Evolutionary conservation across 2,888 invertebrate species (phyloP).

Genomic region (Lycocerus yunnanus): DNA sequence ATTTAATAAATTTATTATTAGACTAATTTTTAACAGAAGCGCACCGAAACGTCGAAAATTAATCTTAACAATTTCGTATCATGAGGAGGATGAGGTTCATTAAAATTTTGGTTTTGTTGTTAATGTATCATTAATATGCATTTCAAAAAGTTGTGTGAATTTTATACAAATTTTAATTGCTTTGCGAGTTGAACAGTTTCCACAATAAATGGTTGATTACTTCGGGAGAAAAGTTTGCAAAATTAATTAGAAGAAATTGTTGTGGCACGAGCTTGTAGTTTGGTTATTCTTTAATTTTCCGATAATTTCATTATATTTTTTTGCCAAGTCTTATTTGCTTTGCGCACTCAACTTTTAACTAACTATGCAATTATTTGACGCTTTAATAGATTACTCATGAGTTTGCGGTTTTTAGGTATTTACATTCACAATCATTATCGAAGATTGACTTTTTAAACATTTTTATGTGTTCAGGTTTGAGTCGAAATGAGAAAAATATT

Average conservation of each 20-base stretch:
- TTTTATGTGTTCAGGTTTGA: not conserved
- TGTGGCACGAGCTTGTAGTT: not conserved
- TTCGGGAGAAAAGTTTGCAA: not conserved
- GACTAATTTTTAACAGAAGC: not conserved
- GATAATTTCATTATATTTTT: not conserved
- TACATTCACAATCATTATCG: not conserved
- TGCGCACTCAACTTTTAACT: not conserved
- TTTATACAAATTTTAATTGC: not conserved
- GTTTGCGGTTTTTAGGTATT: not conserved
- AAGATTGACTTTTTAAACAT: not conserved
- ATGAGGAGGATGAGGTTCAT: not conserved
- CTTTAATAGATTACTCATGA: not conserved
- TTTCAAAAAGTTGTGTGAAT: not conserved
- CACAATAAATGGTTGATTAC: not conserved
- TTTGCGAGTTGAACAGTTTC: not conserved
- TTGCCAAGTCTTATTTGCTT: not conserved
- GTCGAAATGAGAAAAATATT: not conserved
- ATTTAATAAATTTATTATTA: not conserved
- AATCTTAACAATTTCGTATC: not conserved
- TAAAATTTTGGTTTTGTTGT: not conserved
- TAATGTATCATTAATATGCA: not conserved
- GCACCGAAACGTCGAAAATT: too few species aligned
- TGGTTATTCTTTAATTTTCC: not conserved
- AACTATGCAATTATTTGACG: not conserved
- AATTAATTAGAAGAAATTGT: not conserved